These are phyloP conservation scores for Temnothorax curvispinosus DNA, from an alignment of 1,140 invertebrate genomes.

Conservation along the genomic window DNA sequence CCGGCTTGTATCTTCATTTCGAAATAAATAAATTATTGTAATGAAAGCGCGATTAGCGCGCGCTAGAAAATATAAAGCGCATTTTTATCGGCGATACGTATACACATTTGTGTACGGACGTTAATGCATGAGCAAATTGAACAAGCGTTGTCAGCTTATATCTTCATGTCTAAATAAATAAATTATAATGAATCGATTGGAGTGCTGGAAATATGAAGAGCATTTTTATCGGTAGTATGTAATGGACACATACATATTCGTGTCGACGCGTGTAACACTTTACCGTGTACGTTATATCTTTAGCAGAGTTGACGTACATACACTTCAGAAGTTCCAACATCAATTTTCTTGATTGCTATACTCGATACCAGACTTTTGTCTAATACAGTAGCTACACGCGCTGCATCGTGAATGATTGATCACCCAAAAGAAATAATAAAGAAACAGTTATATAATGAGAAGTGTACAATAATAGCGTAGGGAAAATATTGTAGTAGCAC, in stretches of 20 bases:
- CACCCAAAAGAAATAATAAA: slow-evolving; percentile 32
- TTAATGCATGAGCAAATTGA: background rate
- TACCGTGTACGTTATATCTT: background rate
- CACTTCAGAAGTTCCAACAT: slow-evolving; percentile 32
- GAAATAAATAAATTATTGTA: background rate
- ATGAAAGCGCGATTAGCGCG: background rate
- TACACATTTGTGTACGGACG: background rate
- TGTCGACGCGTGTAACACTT: background rate
- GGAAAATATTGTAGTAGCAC: slow-evolving; percentile 8
- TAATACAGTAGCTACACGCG: background rate
- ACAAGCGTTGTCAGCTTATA: background rate
- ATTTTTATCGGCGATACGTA: background rate
- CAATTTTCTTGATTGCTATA: slow-evolving; percentile 43
- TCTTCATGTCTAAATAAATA: slow-evolving; percentile 1
- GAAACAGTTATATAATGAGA: slow-evolving; percentile 19
- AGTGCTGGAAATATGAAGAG: background rate
- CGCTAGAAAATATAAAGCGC: background rate
- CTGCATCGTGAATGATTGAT: slow-evolving; percentile 57
- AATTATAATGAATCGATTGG: slow-evolving; percentile 20
- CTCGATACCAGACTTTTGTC: slow-evolving; percentile 17
- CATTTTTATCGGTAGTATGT: background rate
- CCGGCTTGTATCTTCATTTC: background rate
- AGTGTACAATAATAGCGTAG: slow-evolving; percentile 22
- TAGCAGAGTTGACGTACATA: slow-evolving; percentile 6
- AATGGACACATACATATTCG: background rate